Evolutionary conservation across 2,113 vertebrate genomes (phyloP), one percentile per base, ranked within the genome.

Genomic region (Neotoma lepida): DNA sequence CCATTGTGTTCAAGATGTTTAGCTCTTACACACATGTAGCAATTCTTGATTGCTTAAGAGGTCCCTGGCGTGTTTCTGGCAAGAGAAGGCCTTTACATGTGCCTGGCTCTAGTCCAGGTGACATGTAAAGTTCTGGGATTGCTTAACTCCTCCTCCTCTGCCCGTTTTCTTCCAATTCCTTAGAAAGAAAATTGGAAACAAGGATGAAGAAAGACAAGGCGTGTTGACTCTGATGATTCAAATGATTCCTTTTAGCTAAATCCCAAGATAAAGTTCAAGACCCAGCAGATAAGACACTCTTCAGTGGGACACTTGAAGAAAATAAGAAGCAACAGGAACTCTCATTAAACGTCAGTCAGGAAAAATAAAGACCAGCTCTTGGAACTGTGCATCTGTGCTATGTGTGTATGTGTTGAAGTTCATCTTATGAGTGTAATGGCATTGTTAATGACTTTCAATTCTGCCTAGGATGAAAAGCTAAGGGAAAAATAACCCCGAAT

Each of bases 31-130:
- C 9, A 17, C 58, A 64, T 61, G 44, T 94, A 63, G 54, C 96
- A 49, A 86, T 97, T 96, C 80, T 91, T 49, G 56, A 95, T 97
- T 97, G 96, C 96, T 93, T 96, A 95, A 96, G 94, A 92, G 35
- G 94, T 94, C 96, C 63, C 94, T 96, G 70, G 20, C 90, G 58
- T 86, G 94, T 96, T 96, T 81, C 97, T 94, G 95, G 93, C 93
- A 96, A 94, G 1, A 1, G 1, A 68, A 64, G 95, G 86, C 87
- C 39, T 89, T 82, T 80, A 4, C 94, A 94, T 96, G 94, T 77
- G n/a, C 35, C 89, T 88, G 90, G 84, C 64, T 73, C 18, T 18
- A 6, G 22, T 94, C 44, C 91, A 94, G 81, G 71, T 81, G 93
- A 91, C 89, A 94, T 56, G 82, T 24, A 86, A 30, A 46, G 54